Evolutionary conservation across 2,113 vertebrate species (phyloP), one percentile per base, ranked within the genome.

Genomic region (Forbesichthys agassizii): DNA sequence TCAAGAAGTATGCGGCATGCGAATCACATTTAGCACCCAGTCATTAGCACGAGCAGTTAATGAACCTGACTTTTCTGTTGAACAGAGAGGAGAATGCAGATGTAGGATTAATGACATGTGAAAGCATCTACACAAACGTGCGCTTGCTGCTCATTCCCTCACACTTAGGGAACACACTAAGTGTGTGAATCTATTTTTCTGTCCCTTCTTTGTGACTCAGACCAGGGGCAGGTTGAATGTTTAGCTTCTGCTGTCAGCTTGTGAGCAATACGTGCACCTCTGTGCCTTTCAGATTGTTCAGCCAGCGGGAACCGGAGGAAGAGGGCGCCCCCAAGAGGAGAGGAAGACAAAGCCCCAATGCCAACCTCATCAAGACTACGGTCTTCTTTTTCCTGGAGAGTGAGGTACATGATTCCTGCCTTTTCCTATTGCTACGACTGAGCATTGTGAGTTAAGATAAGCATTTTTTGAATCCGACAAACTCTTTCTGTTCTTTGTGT

Each of bases 311-410:
- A 83, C 90, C 95, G 33, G 98, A 99, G 84, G 97, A 99, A 18
- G 98, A 99, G 77, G 95, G 94, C 57, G 92, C 96, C 74, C 93
- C 97, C 64, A 98, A 96, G 88, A 95, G 98, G 80, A 95, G 96
- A 86, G 98, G 98, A 82, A 94, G 96, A 83, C 96, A 98, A 91
- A 94, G 98, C 86, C 93, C 94, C 6, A 99, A 98, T 71, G 96
- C 96, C 82, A 99, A 98, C 80, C 97, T 98, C 85, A 97, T 99
- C 69, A 99, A 98, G 90, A 99, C 98, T 20, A 95, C 98, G 74
- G 98, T 99, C 69, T 98, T 99, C 90, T 99, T 99, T 93, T 99
- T 99, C 82, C 90, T 99, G 82, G 98, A 99, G 94, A 99, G 97
- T 86, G 98, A 99, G 93, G 98, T 99, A 85, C 14, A 55, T 27